Conservation (phyloP, 35 echinoderm and acorn worm species). For the Strongylocentrotus purpuratus region DNA sequence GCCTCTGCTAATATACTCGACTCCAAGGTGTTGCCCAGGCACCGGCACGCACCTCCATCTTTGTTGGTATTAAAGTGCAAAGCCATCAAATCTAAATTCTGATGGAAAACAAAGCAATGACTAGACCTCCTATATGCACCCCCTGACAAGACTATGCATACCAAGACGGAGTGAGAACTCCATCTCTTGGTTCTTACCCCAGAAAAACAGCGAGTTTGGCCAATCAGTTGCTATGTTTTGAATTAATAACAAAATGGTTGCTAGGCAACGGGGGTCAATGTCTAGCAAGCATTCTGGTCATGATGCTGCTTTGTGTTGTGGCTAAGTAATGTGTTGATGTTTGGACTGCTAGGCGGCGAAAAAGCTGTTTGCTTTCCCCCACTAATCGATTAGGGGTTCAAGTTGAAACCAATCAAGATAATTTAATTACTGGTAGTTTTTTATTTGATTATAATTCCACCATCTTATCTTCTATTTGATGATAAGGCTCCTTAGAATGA, state of each 20-base stretch:
- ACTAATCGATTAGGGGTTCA: neutral
- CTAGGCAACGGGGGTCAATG: conserved; percentile 13
- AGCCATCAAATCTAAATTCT: neutral
- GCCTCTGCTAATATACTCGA: too few relatives aligned
- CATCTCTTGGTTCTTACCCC: neutral
- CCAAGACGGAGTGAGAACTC: neutral
- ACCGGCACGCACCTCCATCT: too few relatives aligned
- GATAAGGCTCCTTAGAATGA: neutral
- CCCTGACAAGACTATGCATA: neutral
- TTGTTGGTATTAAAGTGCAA: neutral
- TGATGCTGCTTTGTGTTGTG: neutral
- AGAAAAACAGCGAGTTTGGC: neutral
- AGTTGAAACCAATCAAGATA: neutral
- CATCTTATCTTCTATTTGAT: neutral
- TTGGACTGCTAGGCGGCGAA: neutral
- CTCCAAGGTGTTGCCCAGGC: too few relatives aligned
- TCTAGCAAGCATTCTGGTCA: neutral
- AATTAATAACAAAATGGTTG: conserved; percentile 41
- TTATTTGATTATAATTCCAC: too few relatives aligned
- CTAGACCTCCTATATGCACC: neutral
- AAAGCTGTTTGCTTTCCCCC: neutral
- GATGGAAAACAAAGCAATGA: neutral
- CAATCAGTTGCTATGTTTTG: conserved; percentile 47
- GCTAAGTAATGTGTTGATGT: neutral
- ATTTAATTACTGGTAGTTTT: neutral